These are phyloP conservation scores for Coccyzus lansbergi DNA, from an alignment of 2,797 vertebrate genomes.

Conservation along the genomic window DNA sequence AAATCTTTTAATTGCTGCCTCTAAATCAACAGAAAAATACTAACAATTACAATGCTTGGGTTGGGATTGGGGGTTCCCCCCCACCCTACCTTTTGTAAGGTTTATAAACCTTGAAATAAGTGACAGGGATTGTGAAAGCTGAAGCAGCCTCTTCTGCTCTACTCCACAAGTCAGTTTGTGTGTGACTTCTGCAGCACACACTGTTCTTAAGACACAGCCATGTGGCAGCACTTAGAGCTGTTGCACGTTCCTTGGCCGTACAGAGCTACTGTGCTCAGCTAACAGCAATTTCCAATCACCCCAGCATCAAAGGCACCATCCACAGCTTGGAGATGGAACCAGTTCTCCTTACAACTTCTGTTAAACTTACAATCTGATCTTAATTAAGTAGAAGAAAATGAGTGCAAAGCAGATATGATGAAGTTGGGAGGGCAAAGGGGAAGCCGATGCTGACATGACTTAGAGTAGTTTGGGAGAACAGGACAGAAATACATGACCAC, in stretches of 20 bases:
- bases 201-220: not conserved
- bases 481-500: fast-evolving
- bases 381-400: fast-evolving
- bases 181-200: not conserved
- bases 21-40: not conserved
- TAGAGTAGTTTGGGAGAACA: fast-evolving
- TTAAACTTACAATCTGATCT: not conserved
- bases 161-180: not conserved
- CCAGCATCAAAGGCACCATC: not conserved
- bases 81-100: not conserved
- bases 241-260: not conserved
- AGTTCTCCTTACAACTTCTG: not conserved
- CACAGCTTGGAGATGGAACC: not conserved
- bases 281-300: fast-evolving
- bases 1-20: constrained; percentile 17
- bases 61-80: not conserved
- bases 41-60: not conserved
- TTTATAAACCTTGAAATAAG: not conserved
- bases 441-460: not conserved
- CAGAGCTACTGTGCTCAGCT: not conserved
- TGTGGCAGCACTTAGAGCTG: not conserved
- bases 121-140: not conserved
- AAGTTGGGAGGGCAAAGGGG: not conserved
- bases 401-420: not conserved
- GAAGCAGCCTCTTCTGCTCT: not conserved